Base-by-base conservation (phyloP, 2,888 invertebrate genomes). In the Nemoura dubitans region DNA sequence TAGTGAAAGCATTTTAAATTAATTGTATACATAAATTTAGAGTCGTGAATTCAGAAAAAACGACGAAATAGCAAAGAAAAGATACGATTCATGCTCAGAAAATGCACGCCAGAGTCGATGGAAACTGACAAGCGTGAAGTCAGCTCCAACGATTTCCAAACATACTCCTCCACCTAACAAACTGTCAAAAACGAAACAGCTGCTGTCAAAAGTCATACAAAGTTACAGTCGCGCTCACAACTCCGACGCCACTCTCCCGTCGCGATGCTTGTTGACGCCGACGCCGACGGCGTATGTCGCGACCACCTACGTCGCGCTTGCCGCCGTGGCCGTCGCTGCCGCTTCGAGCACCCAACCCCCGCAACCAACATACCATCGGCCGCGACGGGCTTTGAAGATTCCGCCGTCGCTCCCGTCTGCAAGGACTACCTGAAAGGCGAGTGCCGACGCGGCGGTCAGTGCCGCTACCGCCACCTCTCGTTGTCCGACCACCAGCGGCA, bases 251-350 rank as follows among this genome's bases (percentile, higher is more conserved):
- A 36, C 36, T 36, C 10, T 36, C 36, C 10, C 59, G 59, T 59
- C 59, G 21, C 59, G 21, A 59, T 59, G 59, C 59, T 10, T 2
- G 59, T 59, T 3, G 59, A 59, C 10, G 59, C 21, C 16, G 59
- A 59, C 59, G 59, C 21, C 59, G 59, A 59, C 59, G 59, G 59
- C 59, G 93, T 94, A 76, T 94, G 94, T 88, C 90, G 94, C 29
- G 94, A 94, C 89, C 94, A 93, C 89, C 90, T 93, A 27, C 92
- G 94, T 14, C 94, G 94, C 86, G 92, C 93, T 25, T 94, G 94
- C 89, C 93, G 93, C 87, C 90, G 94, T 81, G 93, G 93, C 86
- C 88, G 89, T 81, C 87, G 86, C 81, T 93, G 93, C 90, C 93
- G 93, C 89, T 93, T 92, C 88, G 91, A 93, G 86, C 93, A 93